A percentile compares a stretch with the other conserved stretches of the same genome.
Evolutionary conservation across 2,797 vertebrate species (phyloP).

Genomic region (Knipowitschia caucasica): DNA sequence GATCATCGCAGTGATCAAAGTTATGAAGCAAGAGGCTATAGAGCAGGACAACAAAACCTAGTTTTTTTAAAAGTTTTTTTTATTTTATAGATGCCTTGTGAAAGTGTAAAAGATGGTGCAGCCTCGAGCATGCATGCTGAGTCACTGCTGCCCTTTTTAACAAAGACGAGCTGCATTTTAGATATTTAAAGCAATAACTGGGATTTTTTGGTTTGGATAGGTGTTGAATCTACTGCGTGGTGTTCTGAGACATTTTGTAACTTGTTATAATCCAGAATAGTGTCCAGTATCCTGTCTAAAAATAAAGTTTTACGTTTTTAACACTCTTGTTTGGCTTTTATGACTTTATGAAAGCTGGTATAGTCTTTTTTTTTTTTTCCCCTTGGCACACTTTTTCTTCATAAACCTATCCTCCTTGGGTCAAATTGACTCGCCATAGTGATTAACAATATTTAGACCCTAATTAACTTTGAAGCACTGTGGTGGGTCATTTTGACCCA

Average conservation of each 20-base stretch:
- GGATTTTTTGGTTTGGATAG: conserved; percentile 29
- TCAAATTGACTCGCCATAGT: too few species aligned
- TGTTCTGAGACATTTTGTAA: conserved; percentile 25
- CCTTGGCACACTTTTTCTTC: too few species aligned
- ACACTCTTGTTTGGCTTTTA: background rate
- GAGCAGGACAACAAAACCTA: conserved; percentile 62
- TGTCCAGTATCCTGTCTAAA: conserved; percentile 51
- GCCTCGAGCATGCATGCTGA: conserved; percentile 35
- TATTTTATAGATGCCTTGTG: conserved; percentile 49
- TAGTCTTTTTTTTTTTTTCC: background rate
- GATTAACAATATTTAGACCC: too few species aligned
- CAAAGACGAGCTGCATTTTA: conserved; percentile 42
- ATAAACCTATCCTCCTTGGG: too few species aligned
- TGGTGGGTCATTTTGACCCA: too few species aligned
- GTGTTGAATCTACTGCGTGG: conserved; percentile 40
- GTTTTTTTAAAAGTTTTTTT: conserved; percentile 63
- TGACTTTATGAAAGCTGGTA: too few species aligned
- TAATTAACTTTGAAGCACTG: too few species aligned
- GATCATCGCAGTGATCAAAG: too few species aligned
- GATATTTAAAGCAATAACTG: conserved; percentile 60
- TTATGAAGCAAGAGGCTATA: conserved; percentile 35
- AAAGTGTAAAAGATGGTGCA: conserved; percentile 39
- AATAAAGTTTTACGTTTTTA: conserved; percentile 62
- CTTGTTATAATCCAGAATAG: conserved; percentile 38
- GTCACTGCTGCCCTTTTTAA: conserved; percentile 49